phyloP scores from a whole-genome alignment of 30 jellyfish, hydroid and myxozoan genomes.

The Turritopsis dohrnii region DNA sequence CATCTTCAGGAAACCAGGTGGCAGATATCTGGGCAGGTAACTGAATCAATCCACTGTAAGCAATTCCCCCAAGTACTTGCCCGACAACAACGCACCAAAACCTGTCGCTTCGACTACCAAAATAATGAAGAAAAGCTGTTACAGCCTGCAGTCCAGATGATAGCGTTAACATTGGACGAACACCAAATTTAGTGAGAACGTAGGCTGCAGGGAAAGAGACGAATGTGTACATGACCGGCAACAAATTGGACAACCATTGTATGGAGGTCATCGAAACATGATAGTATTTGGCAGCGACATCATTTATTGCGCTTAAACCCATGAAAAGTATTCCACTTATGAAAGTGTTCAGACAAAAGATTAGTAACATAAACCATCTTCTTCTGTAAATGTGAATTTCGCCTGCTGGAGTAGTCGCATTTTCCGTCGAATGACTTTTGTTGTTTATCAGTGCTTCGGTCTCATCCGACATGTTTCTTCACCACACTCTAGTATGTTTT shows the following conservation, averaged over 20 bases:
- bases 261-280: slow-evolving; percentile 37
- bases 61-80: slow-evolving; percentile 43
- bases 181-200: slow-evolving; percentile 44
- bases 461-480: background rate
- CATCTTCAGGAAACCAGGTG: slow-evolving; percentile 66
- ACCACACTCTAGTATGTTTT: too few relatives aligned
- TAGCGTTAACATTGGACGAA: slow-evolving; percentile 41
- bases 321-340: slow-evolving; percentile 52
- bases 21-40: slow-evolving; percentile 68
- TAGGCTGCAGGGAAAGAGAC: slow-evolving; percentile 56
- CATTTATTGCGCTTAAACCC: slow-evolving; percentile 52
- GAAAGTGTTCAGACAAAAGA: slow-evolving; percentile 34
- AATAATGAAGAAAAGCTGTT: slow-evolving; percentile 35
- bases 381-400: slow-evolving; percentile 11
- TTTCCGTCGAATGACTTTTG: background rate
- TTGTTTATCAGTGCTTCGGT: background rate
- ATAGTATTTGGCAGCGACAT: slow-evolving; percentile 49
- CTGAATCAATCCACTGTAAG: slow-evolving; percentile 44
- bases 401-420: background rate
- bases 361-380: slow-evolving; percentile 60
- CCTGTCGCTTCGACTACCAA: slow-evolving; percentile 42
- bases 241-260: slow-evolving; percentile 55
- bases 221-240: slow-evolving; percentile 40
- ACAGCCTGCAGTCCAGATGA: slow-evolving; percentile 50
- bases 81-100: slow-evolving; percentile 39